These are phyloP conservation scores for Naja naja DNA, from an alignment of 2,113 vertebrate species.

Conservation along the genomic window DNA sequence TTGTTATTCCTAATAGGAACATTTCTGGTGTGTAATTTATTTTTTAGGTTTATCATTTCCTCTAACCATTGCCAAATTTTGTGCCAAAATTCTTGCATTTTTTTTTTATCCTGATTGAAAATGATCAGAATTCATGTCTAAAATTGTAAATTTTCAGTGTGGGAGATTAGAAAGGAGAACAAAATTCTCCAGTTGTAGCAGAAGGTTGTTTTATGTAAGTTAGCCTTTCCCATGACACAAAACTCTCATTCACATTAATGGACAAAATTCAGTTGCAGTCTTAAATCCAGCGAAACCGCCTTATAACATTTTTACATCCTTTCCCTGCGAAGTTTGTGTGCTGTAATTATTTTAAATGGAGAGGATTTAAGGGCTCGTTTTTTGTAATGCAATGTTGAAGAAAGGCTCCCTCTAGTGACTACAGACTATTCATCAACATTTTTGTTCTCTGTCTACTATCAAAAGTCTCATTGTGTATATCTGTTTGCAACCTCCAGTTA, in stretches of 20 bases:
- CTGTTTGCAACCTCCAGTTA: background rate
- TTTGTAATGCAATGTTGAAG: background rate
- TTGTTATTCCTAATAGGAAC: no score
- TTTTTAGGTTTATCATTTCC: no score
- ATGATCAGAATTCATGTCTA: background rate
- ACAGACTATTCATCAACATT: background rate
- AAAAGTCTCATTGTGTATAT: background rate
- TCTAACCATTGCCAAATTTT: no score
- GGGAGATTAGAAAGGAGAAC: background rate
- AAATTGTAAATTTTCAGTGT: background rate
- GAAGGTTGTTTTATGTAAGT: background rate
- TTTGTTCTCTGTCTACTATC: background rate
- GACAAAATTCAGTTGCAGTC: background rate
- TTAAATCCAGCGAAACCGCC: background rate
- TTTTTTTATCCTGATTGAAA: background rate
- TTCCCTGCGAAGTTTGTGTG: background rate
- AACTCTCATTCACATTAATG: background rate
- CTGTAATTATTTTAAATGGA: background rate
- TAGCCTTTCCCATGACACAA: background rate
- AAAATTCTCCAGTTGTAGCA: background rate
- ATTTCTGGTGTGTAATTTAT: no score
- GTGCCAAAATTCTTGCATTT: no score
- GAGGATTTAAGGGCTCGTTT: background rate
- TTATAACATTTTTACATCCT: background rate
- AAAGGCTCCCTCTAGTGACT: background rate